A percentile compares a stretch with the other conserved stretches of the same genome.
Conservation (phyloP, 2,888 invertebrate species). For the Tridacna gigas region DNA sequence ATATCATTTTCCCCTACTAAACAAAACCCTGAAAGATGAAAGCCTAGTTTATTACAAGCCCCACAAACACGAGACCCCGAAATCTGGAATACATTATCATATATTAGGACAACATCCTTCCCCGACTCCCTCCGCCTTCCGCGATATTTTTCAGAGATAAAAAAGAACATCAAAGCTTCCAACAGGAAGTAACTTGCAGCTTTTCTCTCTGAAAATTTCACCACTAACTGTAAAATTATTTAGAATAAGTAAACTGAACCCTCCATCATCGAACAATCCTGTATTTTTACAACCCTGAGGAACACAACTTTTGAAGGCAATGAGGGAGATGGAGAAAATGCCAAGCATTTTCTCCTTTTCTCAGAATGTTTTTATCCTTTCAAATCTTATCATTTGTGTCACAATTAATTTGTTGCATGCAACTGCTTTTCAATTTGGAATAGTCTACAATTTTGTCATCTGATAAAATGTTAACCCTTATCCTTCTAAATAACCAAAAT, state of each 20-base stretch:
- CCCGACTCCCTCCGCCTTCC: background rate
- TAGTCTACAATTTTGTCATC: too few species aligned
- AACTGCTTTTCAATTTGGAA: too few species aligned
- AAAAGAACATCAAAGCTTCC: slow-evolving; percentile 37
- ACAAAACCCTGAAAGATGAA: too few species aligned
- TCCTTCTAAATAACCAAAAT: too few species aligned
- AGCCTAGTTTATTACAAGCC: too few species aligned
- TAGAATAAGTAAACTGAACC: slow-evolving; percentile 30
- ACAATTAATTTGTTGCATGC: background rate
- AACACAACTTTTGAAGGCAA: background rate
- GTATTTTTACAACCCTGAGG: too few species aligned
- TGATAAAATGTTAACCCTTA: too few species aligned
- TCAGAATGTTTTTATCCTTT: background rate
- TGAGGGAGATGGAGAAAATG: background rate
- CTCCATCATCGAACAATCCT: too few species aligned
- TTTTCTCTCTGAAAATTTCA: slow-evolving; percentile 51
- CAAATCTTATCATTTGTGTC: background rate
- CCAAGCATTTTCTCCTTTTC: background rate
- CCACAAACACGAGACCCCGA: background rate
- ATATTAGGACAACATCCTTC: background rate
- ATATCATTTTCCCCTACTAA: too few species aligned
- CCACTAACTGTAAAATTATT: slow-evolving; percentile 53
- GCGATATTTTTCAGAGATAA: slow-evolving; percentile 15
- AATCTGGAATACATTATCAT: slow-evolving; percentile 14
- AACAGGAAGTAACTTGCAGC: slow-evolving; percentile 48